These are phyloP conservation scores for Todiramphus chloris DNA, from an alignment of 2,113 vertebrate species.

Conservation along the genomic window DNA sequence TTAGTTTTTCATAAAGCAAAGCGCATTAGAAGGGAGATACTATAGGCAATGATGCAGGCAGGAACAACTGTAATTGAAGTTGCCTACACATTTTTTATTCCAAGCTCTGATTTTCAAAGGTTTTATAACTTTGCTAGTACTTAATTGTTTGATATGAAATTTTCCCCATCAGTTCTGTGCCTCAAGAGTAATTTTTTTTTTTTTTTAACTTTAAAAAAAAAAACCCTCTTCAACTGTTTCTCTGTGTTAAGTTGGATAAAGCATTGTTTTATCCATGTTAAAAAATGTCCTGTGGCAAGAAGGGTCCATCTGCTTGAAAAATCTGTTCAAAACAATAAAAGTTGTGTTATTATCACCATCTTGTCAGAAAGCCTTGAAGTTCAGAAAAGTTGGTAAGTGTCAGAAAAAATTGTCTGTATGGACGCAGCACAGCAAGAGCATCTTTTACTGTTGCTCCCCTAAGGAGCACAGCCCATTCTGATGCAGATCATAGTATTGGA, in stretches of 20 bases:
- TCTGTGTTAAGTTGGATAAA: neutral
- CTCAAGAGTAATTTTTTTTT: neutral
- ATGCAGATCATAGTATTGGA: neutral
- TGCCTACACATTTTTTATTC: neutral
- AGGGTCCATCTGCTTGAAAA: neutral
- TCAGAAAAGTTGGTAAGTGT: neutral
- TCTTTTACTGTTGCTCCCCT: neutral
- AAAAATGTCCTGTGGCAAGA: neutral
- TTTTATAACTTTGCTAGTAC: constrained; percentile 12
- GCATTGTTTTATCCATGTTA: neutral
- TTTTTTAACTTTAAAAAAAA: neutral
- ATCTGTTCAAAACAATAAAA: neutral
- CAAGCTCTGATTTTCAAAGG: neutral
- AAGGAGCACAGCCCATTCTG: neutral
- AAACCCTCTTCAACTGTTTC: neutral
- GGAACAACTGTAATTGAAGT: constrained; percentile 3
- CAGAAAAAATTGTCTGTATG: neutral
- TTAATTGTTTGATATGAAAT: constrained; percentile 7
- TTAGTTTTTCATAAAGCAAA: neutral
- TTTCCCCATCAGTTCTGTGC: neutral
- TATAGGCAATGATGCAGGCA: neutral
- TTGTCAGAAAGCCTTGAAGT: neutral
- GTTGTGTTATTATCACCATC: neutral
- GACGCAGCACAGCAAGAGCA: neutral
- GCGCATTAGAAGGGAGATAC: neutral